Conservation (phyloP, 2,113 vertebrate species). For the Numida meleagris region DNA sequence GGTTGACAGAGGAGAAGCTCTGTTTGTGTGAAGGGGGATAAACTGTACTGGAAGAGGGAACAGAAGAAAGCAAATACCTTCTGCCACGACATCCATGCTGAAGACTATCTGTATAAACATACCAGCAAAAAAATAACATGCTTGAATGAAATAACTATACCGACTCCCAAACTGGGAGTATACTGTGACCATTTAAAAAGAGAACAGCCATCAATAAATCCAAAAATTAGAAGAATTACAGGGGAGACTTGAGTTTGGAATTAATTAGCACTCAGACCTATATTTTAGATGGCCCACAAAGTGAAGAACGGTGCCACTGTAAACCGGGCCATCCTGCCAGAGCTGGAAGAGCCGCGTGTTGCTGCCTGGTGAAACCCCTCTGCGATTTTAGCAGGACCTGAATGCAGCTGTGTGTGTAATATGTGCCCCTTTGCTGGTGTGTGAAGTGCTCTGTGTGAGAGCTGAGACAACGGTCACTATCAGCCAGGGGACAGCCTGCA, state of each 20-base stretch:
- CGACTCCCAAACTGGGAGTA: not conserved
- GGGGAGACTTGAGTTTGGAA: not conserved
- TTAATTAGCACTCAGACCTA: not conserved
- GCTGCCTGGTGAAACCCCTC: not conserved
- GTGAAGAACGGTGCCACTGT: not conserved
- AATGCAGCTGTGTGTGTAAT: not conserved
- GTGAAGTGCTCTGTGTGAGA: accelerated
- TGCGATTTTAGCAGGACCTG: not conserved
- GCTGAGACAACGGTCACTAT: accelerated
- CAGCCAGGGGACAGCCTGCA: not conserved
- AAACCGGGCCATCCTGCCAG: not conserved
- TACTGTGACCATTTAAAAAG: not conserved
- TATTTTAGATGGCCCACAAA: not conserved
- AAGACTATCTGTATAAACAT: not conserved
- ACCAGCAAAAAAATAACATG: not conserved
- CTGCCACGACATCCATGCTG: not conserved
- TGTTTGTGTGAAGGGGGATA: not conserved
- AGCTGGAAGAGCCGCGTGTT: not conserved
- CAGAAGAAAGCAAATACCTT: not conserved
- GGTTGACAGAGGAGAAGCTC: not conserved
- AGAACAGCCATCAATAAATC: not conserved
- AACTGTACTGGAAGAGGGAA: not conserved
- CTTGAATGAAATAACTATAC: not conserved
- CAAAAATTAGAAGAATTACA: not conserved
- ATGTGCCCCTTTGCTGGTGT: accelerated